Evolutionary conservation across 1,140 invertebrate species (phyloP), one percentile per base, ranked within the genome.

Genomic region (Lordiphosa stackelbergi): DNA sequence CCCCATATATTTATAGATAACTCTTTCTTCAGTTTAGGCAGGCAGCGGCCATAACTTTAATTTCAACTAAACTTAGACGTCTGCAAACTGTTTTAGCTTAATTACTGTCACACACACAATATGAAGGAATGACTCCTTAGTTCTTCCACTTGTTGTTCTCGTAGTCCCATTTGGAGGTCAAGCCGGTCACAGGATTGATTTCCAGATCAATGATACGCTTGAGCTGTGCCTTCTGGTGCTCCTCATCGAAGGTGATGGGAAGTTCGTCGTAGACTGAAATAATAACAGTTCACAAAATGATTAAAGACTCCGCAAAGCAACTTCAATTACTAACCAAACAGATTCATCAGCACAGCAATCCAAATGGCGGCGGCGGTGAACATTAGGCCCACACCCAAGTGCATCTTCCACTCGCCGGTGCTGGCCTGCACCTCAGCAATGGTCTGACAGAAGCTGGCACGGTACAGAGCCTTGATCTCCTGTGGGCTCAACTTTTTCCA

Each of bases 391-490:
- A 91, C 85, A 42, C 94, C 95, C 24, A 94, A 0, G 1, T 93
- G 87, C 10, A 89, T 89, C 89, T 98, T 98, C 96, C 96, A 98
- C 84, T 96, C 92, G 5, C 96, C 96, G 41, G 93, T 93, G 24
- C 94, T 93, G 4, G 96, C 96, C 53, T 94, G 90, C 71, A 98
- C 92, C 90, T 99, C 97, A 35, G 94, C 91, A 87, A 96, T 97
- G 7, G 97, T 99, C 87, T 96, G 94, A 83, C 97, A 94, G 89
- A 97, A 99, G 61, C 94, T 96, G 1, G 93, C 92, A 74, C 97
- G 91, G 89, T 99, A 99, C 10, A 99, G 88, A 0, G 91, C 90
- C 90, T 98, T 98, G 88, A 98, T 98, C 75, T 99, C 97, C 71
- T 97, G 95, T 0, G 95, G 78, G 4, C 93, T 92, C 5, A 99